Conservation (phyloP, 2,888 invertebrate genomes). For the Agrotis ipsilon region DNA sequence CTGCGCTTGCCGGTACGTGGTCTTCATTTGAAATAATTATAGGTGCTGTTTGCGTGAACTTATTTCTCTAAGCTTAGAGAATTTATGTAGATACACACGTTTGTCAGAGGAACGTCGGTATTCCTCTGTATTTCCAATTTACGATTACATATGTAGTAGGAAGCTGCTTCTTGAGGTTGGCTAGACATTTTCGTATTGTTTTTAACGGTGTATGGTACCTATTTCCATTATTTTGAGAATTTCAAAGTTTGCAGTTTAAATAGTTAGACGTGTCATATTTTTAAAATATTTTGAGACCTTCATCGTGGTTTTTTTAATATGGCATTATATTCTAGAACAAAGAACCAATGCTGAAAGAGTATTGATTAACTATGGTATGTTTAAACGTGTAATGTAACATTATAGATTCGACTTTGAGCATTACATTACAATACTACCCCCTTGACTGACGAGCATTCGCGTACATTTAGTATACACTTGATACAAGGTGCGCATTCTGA, state of each 20-base stretch:
- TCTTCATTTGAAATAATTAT: no score
- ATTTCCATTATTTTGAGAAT: constrained; percentile 8
- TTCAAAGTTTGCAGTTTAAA: neutral
- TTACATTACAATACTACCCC: no score
- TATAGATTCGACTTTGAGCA: no score
- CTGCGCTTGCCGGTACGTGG: no score
- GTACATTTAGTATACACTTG: no score
- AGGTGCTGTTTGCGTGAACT: neutral
- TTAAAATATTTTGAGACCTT: neutral
- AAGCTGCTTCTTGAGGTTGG: constrained; percentile 34
- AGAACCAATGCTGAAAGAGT: constrained; percentile 3
- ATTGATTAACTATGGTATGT: neutral
- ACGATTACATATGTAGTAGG: neutral
- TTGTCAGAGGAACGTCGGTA: constrained; percentile 7
- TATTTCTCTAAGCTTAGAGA: neutral
- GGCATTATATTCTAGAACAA: neutral
- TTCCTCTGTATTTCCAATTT: constrained; percentile 1
- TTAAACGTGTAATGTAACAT: no score
- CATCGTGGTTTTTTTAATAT: neutral
- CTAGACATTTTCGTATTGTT: constrained; percentile 19
- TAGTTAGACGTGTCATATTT: neutral
- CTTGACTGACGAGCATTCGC: no score
- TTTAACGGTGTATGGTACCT: neutral
- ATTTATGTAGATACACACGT: constrained; percentile 17
- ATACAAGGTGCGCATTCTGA: no score